Conservation (phyloP, 2,797 vertebrate species). For the Pantherophis alleghaniensis region DNA sequence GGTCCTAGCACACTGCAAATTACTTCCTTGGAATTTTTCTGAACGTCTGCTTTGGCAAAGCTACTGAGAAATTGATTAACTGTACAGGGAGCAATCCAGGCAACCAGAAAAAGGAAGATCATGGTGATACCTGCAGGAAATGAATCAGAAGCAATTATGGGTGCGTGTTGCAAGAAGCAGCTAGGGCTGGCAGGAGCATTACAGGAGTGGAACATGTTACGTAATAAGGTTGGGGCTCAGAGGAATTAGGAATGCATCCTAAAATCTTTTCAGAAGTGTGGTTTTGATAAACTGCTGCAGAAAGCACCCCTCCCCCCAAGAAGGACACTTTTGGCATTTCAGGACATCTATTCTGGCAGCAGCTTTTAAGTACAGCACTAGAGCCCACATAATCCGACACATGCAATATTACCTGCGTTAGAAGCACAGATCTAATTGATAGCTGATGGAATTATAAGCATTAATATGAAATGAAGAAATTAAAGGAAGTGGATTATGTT, state of each 20-base stretch:
- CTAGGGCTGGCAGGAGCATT: fast-evolving
- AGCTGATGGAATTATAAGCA: neutral
- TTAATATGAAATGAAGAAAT: neutral
- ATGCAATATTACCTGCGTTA: neutral
- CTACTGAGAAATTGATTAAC: slow-evolving; percentile 72
- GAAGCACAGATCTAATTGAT: neutral
- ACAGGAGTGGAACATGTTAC: neutral
- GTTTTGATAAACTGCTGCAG: neutral
- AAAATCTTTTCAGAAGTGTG: neutral
- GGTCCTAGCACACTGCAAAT: slow-evolving; percentile 89
- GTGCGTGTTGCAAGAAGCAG: fast-evolving
- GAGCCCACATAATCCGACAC: neutral
- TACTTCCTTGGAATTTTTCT: slow-evolving; percentile 83
- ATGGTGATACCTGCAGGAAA: slow-evolving; percentile 72
- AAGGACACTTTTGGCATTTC: neutral
- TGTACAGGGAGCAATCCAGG: slow-evolving; percentile 76
- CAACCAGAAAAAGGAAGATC: slow-evolving; percentile 76
- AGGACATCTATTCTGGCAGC: neutral
- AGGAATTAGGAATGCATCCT: neutral
- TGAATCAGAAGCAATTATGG: neutral
- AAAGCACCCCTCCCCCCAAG: neutral
- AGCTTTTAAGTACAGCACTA: neutral
- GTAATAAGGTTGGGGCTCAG: neutral
- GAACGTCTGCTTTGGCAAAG: slow-evolving; percentile 59
- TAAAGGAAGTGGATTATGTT: neutral